Conservation (phyloP, 2,113 vertebrate genomes). For the Petromus typicus region DNA sequence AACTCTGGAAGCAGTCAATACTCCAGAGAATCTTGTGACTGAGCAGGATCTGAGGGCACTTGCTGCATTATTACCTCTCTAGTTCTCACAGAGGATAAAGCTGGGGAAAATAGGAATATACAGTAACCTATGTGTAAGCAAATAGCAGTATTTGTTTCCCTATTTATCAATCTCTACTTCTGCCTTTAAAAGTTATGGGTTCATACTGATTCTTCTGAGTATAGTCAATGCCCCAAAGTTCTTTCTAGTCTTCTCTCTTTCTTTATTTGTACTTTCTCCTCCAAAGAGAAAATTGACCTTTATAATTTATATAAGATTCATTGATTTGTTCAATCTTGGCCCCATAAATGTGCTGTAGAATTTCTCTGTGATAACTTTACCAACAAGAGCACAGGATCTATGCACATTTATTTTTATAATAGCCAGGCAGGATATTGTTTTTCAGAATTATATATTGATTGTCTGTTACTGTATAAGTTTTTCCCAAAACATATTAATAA, state of each 20-base stretch:
- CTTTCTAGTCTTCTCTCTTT: background rate
- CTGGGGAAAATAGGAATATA: background rate
- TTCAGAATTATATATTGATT: background rate
- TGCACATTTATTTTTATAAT: background rate
- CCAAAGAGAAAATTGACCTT: background rate
- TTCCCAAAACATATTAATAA: background rate
- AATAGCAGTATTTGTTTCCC: background rate
- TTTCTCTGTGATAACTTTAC: background rate
- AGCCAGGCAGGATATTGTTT: background rate
- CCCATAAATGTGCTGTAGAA: background rate
- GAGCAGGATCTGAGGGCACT: background rate
- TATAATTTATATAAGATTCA: background rate
- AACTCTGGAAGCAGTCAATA: slow-evolving; percentile 18
- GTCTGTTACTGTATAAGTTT: background rate
- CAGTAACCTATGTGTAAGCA: background rate
- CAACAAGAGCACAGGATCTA: background rate
- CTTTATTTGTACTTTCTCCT: background rate
- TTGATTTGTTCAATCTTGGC: slow-evolving; percentile 17
- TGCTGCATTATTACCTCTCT: background rate
- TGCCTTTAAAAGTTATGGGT: background rate
- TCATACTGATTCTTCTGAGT: background rate
- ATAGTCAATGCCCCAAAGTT: background rate
- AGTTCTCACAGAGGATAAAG: background rate
- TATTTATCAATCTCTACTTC: background rate
- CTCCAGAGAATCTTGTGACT: background rate